These are phyloP conservation scores for Zygaena filipendulae DNA, from an alignment of 2,888 invertebrate genomes.

Conservation along the genomic window DNA sequence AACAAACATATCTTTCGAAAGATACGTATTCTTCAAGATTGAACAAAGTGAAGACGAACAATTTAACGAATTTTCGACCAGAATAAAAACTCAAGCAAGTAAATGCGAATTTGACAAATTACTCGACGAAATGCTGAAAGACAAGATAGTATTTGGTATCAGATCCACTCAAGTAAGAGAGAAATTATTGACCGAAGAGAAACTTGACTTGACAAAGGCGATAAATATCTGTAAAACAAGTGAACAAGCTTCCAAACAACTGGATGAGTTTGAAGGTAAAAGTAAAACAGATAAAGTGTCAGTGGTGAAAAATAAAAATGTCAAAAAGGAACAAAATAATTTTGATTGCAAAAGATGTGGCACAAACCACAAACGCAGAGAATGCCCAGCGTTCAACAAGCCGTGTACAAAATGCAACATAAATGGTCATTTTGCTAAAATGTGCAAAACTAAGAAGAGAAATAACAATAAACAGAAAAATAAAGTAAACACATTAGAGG, in stretches of 20 bases:
- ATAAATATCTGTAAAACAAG: constrained; percentile 12
- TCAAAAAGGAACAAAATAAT: too few relatives aligned
- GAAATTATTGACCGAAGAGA: too few relatives aligned
- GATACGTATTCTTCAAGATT: constrained; percentile 15
- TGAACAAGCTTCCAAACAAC: constrained; percentile 12
- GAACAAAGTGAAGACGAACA: constrained; percentile 13
- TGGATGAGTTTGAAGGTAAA: constrained; percentile 8
- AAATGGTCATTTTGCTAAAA: constrained; percentile 6
- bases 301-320: constrained; percentile 4
- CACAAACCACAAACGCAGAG: constrained; percentile 7
- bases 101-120: constrained; percentile 15
- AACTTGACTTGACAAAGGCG: constrained; percentile 10
- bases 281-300: constrained; percentile 6
- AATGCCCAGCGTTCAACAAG: constrained; percentile 8
- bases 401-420: constrained; percentile 6
- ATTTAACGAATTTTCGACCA: constrained; percentile 15
- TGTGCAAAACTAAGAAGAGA: constrained; percentile 4
- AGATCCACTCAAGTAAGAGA: constrained; percentile 15
- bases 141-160: constrained; percentile 17
- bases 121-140: constrained; percentile 17
- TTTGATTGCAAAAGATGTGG: constrained; percentile 7
- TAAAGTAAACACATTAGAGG: too few relatives aligned
- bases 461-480: constrained; percentile 8
- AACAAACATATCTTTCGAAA: constrained; percentile 14
- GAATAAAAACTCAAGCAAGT: constrained; percentile 15